Conservation (phyloP, 2,113 vertebrate species). For the Tichodroma muraria region DNA sequence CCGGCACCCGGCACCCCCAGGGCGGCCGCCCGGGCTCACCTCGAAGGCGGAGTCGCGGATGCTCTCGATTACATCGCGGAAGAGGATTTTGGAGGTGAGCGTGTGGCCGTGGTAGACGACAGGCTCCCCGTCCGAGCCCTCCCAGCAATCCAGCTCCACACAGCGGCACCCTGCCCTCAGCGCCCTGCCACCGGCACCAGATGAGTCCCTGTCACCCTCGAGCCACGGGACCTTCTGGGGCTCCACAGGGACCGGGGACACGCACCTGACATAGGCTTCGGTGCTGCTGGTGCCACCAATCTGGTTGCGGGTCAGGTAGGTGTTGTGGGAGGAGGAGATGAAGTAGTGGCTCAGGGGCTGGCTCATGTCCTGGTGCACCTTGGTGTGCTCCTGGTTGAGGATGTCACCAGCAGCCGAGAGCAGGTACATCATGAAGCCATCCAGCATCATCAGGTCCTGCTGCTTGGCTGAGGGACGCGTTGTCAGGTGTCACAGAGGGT, state of each 20-base stretch:
- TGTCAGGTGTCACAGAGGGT: neutral
- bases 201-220: rapidly evolving
- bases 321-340: constrained; percentile 96
- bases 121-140: constrained; percentile 87
- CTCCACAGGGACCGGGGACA: rapidly evolving
- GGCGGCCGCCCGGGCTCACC: constrained; percentile 17
- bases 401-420: constrained; percentile 84
- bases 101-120: constrained; percentile 92
- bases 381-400: constrained; percentile 77
- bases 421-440: constrained; percentile 95
- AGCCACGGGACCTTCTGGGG: rapidly evolving
- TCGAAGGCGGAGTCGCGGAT: constrained; percentile 87
- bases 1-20: too few relatives aligned
- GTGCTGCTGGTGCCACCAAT: constrained; percentile 90
- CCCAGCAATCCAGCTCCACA: constrained; percentile 98
- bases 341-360: constrained; percentile 89
- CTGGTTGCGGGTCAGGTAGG: constrained; percentile 92
- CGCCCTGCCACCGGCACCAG: constrained; percentile 60
- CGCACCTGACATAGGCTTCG: constrained; percentile 88
- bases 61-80: constrained; percentile 87
- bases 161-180: constrained; percentile 91
- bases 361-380: constrained; percentile 88
- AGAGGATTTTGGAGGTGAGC: constrained; percentile 91
- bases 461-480: constrained; percentile 73
- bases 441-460: constrained; percentile 87